Evolutionary conservation across 2,113 vertebrate species (phyloP).

Genomic region (Leuciscus idus): DNA sequence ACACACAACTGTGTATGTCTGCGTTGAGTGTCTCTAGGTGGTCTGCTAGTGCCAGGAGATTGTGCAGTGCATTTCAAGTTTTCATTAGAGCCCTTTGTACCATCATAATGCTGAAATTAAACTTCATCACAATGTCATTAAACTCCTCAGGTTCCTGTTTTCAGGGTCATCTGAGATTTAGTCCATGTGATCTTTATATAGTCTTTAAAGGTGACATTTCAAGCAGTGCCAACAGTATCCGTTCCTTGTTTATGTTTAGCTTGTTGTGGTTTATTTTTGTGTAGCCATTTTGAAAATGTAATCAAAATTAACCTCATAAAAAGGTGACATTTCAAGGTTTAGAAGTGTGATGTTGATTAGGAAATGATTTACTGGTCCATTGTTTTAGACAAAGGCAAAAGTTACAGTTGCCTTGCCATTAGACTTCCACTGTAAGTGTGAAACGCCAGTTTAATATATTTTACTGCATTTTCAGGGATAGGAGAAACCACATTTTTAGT

Average conservation of each 20-base stretch:
- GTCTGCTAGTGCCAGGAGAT: constrained; percentile 3
- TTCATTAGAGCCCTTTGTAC: neutral
- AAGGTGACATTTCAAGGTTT: neutral
- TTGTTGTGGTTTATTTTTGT: no score
- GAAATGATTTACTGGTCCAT: neutral
- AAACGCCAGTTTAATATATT: neutral
- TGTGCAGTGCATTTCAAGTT: neutral
- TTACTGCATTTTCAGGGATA: neutral
- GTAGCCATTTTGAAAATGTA: no score
- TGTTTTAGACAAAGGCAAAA: neutral
- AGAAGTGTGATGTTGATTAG: neutral
- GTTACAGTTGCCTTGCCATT: neutral
- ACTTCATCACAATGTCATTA: neutral
- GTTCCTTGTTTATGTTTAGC: no score
- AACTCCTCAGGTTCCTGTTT: neutral
- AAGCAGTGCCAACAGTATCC: no score
- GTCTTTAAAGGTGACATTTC: neutral
- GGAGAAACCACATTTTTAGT: neutral
- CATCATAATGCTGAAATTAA: neutral
- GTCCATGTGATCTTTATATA: neutral
- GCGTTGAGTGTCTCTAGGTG: neutral
- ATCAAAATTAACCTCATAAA: no score
- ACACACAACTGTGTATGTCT: neutral
- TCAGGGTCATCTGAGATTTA: neutral
- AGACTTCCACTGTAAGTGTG: neutral